phyloP scores from a whole-genome alignment of 2,888 invertebrate species.

The Oxystoma pomonae region DNA sequence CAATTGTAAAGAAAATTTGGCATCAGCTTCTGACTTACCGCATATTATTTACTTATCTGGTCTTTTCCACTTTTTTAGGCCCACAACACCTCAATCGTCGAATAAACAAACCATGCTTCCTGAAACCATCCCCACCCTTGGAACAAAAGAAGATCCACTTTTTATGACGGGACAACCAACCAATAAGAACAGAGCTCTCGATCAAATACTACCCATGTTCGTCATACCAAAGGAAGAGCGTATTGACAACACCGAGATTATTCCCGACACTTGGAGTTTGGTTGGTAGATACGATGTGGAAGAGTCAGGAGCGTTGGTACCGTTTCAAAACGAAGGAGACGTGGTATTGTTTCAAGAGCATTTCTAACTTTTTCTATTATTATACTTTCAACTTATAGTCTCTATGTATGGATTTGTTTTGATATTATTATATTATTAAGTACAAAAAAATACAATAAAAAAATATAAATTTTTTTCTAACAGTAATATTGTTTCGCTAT shows the following conservation, averaged over 20 bases:
- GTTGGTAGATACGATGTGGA: slow-evolving; percentile 46
- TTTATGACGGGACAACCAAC: slow-evolving; percentile 29
- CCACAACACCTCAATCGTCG: background rate
- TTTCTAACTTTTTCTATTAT: slow-evolving; percentile 29
- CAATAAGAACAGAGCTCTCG: slow-evolving; percentile 32
- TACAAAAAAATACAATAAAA: slow-evolving; percentile 17
- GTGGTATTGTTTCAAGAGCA: slow-evolving; percentile 38
- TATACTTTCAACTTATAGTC: too few species aligned
- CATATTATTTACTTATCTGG: too few species aligned
- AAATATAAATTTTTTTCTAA: too few species aligned
- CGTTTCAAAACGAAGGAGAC: slow-evolving; percentile 36
- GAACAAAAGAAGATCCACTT: slow-evolving; percentile 30
- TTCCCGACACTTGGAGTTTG: slow-evolving; percentile 42
- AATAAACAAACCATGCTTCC: background rate
- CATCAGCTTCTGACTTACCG: too few species aligned
- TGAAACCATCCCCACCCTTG: slow-evolving; percentile 21
- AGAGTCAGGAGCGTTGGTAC: slow-evolving; percentile 44
- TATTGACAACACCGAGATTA: slow-evolving; percentile 36
- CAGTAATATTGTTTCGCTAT: too few species aligned
- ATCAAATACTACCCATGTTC: slow-evolving; percentile 42
- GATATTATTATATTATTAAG: too few species aligned
- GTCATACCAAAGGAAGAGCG: slow-evolving; percentile 41
- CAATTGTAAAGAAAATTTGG: too few species aligned
- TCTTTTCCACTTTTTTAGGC: slow-evolving; percentile 6
- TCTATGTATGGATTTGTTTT: too few species aligned